Conservation (phyloP, 2,888 invertebrate species). For the Acronicta psi region DNA sequence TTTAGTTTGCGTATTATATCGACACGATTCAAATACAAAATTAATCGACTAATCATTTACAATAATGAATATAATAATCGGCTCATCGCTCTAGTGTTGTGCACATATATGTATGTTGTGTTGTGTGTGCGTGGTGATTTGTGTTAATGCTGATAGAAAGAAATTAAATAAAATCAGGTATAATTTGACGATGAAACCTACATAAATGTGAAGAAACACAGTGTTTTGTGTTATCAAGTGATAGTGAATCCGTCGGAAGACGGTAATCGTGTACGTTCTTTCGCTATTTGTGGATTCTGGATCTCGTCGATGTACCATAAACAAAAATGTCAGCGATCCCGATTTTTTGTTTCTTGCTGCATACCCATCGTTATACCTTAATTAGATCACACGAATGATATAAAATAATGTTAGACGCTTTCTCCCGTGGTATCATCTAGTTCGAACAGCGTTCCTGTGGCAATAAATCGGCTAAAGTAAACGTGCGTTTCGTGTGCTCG, state of each 20-base stretch:
- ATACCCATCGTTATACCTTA: slow-evolving; percentile 86
- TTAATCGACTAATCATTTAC: slow-evolving; percentile 47
- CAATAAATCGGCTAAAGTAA: slow-evolving; percentile 86
- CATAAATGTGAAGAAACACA: slow-evolving; percentile 85
- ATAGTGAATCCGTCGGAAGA: slow-evolving; percentile 87
- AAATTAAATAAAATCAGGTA: slow-evolving; percentile 86
- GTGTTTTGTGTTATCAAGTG: slow-evolving; percentile 87
- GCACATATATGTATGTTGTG: slow-evolving; percentile 82
- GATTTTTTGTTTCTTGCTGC: slow-evolving; percentile 89
- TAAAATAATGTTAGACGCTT: slow-evolving; percentile 84
- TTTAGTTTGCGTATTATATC: not conserved
- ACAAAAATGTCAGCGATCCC: slow-evolving; percentile 90
- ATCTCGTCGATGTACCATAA: slow-evolving; percentile 89
- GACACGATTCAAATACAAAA: slow-evolving; percentile 9
- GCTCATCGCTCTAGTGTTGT: slow-evolving; percentile 68
- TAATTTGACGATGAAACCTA: slow-evolving; percentile 85
- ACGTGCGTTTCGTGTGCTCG: slow-evolving; percentile 86
- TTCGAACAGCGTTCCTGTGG: slow-evolving; percentile 72
- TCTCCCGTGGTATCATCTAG: slow-evolving; percentile 73
- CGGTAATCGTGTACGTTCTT: slow-evolving; percentile 88
- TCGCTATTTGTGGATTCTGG: slow-evolving; percentile 88
- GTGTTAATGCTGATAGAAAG: slow-evolving; percentile 88
- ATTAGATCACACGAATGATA: slow-evolving; percentile 88
- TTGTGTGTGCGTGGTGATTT: slow-evolving; percentile 90
- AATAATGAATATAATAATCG: slow-evolving; percentile 48